Evolutionary conservation across 2,113 vertebrate genomes (phyloP).

Genomic region (Picathartes gymnocephalus): DNA sequence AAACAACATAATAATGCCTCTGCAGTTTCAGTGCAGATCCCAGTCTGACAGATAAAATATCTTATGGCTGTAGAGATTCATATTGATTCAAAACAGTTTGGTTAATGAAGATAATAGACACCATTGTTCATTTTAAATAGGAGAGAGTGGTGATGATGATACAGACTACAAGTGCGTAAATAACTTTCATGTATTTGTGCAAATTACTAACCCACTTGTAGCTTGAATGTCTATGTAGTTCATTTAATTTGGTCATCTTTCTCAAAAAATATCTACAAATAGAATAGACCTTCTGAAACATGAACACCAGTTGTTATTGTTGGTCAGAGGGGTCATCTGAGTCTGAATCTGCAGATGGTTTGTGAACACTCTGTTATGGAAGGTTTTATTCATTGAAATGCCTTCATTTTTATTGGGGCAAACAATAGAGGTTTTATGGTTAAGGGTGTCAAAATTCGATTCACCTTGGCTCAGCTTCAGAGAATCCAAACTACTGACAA

Average conservation of each 20-base stretch:
- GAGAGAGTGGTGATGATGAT: not conserved
- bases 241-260: not conserved
- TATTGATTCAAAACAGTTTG: not conserved
- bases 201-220: not conserved
- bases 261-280: not conserved
- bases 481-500: not conserved
- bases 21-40: not conserved
- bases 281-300: not conserved
- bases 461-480: not conserved
- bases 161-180: not conserved
- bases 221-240: not conserved
- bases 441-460: not conserved
- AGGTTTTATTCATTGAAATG: not conserved
- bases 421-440: accelerated
- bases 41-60: not conserved
- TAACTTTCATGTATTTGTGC: not conserved
- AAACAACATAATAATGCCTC: not conserved
- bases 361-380: not conserved
- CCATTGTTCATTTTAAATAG: not conserved
- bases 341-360: not conserved
- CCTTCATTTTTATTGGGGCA: not conserved
- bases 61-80: not conserved
- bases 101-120: not conserved
- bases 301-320: not conserved
- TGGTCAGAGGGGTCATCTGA: not conserved